These are phyloP conservation scores for Platycnemis pennipes DNA, from an alignment of 2,888 invertebrate genomes.

Conservation along the genomic window DNA sequence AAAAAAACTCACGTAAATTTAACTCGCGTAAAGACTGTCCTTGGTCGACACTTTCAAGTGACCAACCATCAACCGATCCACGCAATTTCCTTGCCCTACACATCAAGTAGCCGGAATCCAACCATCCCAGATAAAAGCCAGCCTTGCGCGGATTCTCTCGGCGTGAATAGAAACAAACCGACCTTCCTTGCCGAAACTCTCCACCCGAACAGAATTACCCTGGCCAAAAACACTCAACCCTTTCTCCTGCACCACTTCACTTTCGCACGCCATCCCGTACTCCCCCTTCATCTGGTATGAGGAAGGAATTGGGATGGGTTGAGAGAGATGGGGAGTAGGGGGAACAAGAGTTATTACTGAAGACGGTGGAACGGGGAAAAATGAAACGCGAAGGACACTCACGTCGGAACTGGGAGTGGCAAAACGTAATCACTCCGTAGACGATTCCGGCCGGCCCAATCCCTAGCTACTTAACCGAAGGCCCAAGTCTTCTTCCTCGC, in stretches of 20 bases:
- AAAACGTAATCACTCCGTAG: constrained; percentile 51
- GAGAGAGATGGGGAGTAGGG: neutral
- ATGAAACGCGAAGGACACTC: neutral
- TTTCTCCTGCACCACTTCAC: neutral
- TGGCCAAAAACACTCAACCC: constrained; percentile 52
- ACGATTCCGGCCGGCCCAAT: neutral
- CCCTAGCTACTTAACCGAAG: neutral
- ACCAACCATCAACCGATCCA: neutral
- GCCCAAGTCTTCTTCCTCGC: neutral
- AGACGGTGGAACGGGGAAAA: neutral
- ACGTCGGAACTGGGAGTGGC: constrained; percentile 26
- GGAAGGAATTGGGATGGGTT: neutral
- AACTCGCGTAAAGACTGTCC: constrained; percentile 47
- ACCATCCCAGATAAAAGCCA: neutral
- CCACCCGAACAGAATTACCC: constrained; percentile 16
- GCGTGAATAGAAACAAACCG: neutral
- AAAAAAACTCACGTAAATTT: constrained; percentile 11
- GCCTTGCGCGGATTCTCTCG: neutral
- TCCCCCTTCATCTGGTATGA: neutral
- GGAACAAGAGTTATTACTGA: neutral
- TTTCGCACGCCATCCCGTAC: neutral
- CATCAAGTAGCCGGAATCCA: neutral
- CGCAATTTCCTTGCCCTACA: neutral
- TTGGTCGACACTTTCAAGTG: constrained; percentile 11
- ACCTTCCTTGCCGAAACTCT: neutral